Evolutionary conservation across 2,888 invertebrate species (phyloP), one percentile per base, ranked within the genome.

Genomic region (Zygothrica quintamaculata): DNA sequence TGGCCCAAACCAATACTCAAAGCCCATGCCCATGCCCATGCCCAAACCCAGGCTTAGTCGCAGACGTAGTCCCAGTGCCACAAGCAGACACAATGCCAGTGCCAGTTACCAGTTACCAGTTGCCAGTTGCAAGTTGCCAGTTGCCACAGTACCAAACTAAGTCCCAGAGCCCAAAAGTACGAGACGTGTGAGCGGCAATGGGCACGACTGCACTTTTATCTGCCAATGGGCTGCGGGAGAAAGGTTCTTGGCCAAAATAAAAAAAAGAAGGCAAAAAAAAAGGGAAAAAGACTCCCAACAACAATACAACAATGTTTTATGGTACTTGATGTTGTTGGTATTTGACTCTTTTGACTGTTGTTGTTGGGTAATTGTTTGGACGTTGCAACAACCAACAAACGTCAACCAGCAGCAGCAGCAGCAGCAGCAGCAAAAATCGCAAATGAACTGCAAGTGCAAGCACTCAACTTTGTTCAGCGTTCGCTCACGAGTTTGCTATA

Each of bases 391-490:
- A 61, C 18, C 53, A 39, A 18, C 59, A 58, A 26, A 44, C n/a
- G 4, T 67, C 70, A 66, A 73, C 59, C 74, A 16, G 31, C 42
- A 62, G 31, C 65, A 56, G 9, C 65, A 51, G 25, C 53, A 61
- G 25, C 55, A 39, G 15, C 59, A 59, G 22, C 51, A 29, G 34
- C 64, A 61, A 39, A 61, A 77, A 77, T 77, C 62, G 58, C 85
- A 79, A 85, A 82, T 82, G 82, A 84, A 81, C 84, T 84, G 81
- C 78, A 79, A 84, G 78, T 77, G 78, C 71, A 64, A 58, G 60
- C 76, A 59, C 62, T 80, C 74, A 65, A 71, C 74, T 61, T 60
- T 55, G 67, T 59, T 62, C n/a, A 71, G 42, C 56, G 59, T 55
- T 65, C 52, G 33, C 75, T 85, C 82, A 85, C 78, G 82, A 85